Conservation (phyloP, 2,888 invertebrate species). For the Polia nebulosa region DNA sequence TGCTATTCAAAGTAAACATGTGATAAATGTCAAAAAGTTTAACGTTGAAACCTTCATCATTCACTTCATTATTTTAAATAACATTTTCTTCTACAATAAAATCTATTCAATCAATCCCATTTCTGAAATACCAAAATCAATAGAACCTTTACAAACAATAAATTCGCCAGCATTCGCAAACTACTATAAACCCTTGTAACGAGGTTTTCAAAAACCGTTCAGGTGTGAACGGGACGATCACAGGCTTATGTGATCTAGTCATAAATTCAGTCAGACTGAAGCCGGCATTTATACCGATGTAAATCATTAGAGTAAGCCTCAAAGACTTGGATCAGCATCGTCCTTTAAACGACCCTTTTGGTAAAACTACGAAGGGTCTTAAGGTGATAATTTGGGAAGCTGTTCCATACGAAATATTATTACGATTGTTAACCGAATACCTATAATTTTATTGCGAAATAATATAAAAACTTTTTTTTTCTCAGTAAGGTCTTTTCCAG, state of each 20-base stretch:
- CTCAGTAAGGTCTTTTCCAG: too few species aligned
- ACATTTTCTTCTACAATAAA: background rate
- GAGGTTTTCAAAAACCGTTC: slow-evolving; percentile 47
- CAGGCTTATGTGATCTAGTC: slow-evolving; percentile 48
- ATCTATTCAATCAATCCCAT: slow-evolving; percentile 1
- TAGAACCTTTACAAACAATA: slow-evolving; percentile 37
- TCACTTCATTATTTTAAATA: too few species aligned
- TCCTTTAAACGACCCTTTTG: slow-evolving; percentile 30
- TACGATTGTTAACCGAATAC: background rate
- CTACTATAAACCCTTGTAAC: slow-evolving; percentile 50
- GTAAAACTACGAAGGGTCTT: slow-evolving; percentile 12
- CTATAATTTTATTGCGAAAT: background rate
- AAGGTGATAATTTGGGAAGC: background rate
- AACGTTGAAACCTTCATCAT: background rate
- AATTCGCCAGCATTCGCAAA: slow-evolving; percentile 38
- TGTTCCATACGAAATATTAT: background rate
- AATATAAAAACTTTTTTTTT: too few species aligned
- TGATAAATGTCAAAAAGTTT: background rate
- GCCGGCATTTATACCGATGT: slow-evolving; percentile 47
- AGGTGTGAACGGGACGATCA: slow-evolving; percentile 55
- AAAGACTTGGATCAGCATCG: slow-evolving; percentile 42
- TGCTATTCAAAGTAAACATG: too few species aligned
- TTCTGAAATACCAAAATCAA: slow-evolving; percentile 17
- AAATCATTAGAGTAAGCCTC: slow-evolving; percentile 59
- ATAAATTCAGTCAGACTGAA: slow-evolving; percentile 54